These are phyloP conservation scores for Ormyrus thymus DNA, from an alignment of 2,888 invertebrate species.

Conservation along the genomic window DNA sequence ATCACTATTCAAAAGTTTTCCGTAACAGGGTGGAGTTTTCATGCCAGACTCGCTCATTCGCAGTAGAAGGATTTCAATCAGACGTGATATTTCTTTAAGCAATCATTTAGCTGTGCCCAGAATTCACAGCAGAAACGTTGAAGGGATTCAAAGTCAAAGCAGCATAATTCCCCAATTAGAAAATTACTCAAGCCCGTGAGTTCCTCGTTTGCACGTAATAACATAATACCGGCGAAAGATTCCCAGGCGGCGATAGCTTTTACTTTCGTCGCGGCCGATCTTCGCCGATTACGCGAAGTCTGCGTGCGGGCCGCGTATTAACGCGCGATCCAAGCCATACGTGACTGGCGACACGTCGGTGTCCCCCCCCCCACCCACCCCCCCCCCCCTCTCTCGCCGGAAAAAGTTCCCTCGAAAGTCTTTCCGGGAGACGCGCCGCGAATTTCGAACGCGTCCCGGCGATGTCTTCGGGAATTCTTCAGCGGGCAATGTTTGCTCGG, in stretches of 20 bases:
- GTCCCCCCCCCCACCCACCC: background rate
- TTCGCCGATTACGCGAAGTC: background rate
- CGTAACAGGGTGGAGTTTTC: no score
- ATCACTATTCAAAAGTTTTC: no score
- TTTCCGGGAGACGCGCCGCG: constrained; percentile 32
- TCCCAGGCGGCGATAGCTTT: background rate
- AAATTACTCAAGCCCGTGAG: constrained; percentile 14
- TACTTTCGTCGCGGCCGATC: constrained; percentile 32
- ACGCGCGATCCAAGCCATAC: background rate
- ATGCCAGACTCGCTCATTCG: no score
- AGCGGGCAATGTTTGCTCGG: constrained; percentile 29
- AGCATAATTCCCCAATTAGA: background rate
- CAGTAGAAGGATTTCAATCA: background rate
- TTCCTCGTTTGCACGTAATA: constrained; percentile 32
- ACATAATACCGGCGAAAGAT: constrained; percentile 1
- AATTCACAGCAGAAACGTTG: background rate
- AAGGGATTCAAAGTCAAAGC: background rate
- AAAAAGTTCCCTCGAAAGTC: constrained; percentile 15
- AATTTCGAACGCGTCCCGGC: constrained; percentile 27
- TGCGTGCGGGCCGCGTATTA: background rate
- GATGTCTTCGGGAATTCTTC: constrained; percentile 16
- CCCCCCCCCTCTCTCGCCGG: background rate
- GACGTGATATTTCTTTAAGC: background rate
- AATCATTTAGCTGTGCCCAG: background rate
- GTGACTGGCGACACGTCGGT: background rate